Conservation (phyloP, 2,888 invertebrate species). For the Cantharis rufa region DNA sequence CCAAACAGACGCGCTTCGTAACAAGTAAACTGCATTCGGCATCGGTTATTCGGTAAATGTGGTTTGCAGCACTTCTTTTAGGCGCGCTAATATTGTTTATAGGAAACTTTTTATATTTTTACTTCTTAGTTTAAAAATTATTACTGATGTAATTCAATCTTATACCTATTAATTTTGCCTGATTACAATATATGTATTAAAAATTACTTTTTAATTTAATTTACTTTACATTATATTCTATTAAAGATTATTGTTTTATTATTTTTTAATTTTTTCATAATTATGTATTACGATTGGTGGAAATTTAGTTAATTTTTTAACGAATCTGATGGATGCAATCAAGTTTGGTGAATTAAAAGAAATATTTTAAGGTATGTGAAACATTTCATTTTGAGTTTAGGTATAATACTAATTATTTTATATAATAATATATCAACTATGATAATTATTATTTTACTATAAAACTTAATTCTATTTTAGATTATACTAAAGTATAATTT, state of each 20-base stretch:
- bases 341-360: neutral
- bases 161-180: neutral
- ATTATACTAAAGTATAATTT: neutral
- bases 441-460: neutral
- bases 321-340: neutral
- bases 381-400: neutral
- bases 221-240: neutral
- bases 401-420: no score
- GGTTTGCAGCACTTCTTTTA: conserved; percentile 10
- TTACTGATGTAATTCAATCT: neutral
- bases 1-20: conserved; percentile 29
- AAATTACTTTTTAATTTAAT: neutral
- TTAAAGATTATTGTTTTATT: neutral
- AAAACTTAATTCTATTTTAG: no score
- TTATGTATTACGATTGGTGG: neutral
- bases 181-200: neutral
- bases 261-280: neutral
- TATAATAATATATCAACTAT: no score
- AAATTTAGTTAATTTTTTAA: neutral
- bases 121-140: neutral
- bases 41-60: conserved; percentile 30
- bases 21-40: conserved; percentile 29
- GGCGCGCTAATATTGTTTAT: neutral
- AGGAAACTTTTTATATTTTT: neutral
- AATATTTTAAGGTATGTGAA: neutral